Evolutionary conservation across 2,797 vertebrate genomes (phyloP).

Genomic region (Galaxias olidus): DNA sequence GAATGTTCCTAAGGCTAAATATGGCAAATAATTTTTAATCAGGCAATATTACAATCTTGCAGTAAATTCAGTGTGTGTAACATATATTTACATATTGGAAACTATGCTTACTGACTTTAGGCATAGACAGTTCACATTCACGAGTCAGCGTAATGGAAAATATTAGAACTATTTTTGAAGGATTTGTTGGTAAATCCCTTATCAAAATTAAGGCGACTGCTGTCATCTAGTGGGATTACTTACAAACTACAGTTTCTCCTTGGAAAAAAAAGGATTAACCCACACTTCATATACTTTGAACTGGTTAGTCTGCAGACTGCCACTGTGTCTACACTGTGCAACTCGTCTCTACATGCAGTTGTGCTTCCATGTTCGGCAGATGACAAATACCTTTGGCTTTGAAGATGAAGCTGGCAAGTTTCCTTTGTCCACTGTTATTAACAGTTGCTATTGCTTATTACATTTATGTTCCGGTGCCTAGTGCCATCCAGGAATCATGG

Average conservation of each 20-base stretch:
- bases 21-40: too few relatives aligned
- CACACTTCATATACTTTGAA: neutral
- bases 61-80: too few relatives aligned
- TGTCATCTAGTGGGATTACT: neutral
- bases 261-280: neutral
- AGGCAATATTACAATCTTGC: too few relatives aligned
- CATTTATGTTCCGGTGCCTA: conserved; percentile 85
- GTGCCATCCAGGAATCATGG: conserved; percentile 83
- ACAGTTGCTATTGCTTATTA: conserved; percentile 78
- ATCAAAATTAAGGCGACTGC: neutral
- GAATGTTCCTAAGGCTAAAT: too few relatives aligned
- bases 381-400: neutral
- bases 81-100: too few relatives aligned
- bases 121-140: too few relatives aligned
- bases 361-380: neutral
- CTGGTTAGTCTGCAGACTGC: too few relatives aligned
- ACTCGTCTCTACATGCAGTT: neutral
- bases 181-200: neutral
- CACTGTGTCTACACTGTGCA: too few relatives aligned
- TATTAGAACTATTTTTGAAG: too few relatives aligned
- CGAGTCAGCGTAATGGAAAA: too few relatives aligned
- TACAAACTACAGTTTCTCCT: neutral
- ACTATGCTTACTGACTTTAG: too few relatives aligned
- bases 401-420: conserved; percentile 73
- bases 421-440: conserved; percentile 66